Base-by-base conservation (phyloP, 2,113 vertebrate species). In the Onychostoma macrolepis region DNA sequence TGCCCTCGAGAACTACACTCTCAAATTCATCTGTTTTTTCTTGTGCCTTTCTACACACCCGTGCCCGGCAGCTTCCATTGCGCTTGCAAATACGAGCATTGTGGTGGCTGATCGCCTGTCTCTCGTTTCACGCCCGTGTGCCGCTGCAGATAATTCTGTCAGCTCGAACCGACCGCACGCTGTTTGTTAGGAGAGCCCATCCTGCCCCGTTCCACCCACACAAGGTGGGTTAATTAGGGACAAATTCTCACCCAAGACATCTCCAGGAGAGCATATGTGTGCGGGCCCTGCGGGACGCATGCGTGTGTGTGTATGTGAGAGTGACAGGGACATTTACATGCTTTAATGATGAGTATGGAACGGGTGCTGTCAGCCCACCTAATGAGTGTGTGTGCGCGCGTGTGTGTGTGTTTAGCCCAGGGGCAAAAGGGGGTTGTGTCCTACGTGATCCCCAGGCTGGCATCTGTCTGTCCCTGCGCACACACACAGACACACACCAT, bases 281-380 rank as follows among this genome's bases (percentile, higher is more conserved):
- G 67, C 30, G 10, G 21, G 30, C 19, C 69, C 67, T 56, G 69
- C 33, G 69, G 85, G 63, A 80, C 33, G 33, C 65, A 61, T 53
- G 43, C 13, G 43, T 75, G 90, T 87, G 90, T 90, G 90, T 91
- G 85, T 86, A n/a, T 85, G 21, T 83, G 85, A 90, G 88, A 90
- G 90, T 94, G 93, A 92, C 90, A 90, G 93, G 89, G 91, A 92
- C 92, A 95, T 95, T 95, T 95, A 94, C 94, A 95, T 95, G 94
- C 92, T 94, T 89, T 96, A 96, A 96, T 95, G 94, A 94, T 95
- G 94, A 95, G 94, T 93, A 94, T 80, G 83, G 83, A 88, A 93
- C 91, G 90, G 94, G 85, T 87, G 89, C 93, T 94, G 95, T 95
- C 94, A 94, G 92, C 89, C 43, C 88, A 89, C 93, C 93, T 95